Conservation (phyloP, 2,113 vertebrate species). For the Hippocampus abdominalis region DNA sequence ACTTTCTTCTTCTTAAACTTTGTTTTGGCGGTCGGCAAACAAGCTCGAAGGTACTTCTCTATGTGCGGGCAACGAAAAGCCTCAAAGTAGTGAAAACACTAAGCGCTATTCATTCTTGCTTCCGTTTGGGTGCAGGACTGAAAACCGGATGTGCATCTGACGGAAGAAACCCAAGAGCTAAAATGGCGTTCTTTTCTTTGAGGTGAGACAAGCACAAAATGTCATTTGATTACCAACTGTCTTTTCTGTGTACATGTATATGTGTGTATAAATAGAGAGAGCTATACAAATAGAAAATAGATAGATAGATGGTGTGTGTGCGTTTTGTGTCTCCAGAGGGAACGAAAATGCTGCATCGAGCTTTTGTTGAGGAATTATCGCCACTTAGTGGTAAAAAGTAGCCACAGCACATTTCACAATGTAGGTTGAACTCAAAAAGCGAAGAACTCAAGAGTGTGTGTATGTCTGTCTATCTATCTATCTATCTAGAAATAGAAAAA, state of each 20-base stretch:
- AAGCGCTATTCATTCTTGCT: neutral
- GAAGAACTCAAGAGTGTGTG: too few species aligned
- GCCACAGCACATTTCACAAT: neutral
- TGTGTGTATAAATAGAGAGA: too few species aligned
- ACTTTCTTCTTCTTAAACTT: too few species aligned
- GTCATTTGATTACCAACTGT: neutral
- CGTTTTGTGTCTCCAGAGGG: neutral
- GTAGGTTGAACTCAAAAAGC: neutral
- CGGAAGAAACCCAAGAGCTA: neutral
- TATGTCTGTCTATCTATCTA: too few species aligned
- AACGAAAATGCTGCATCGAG: slow-evolving; percentile 26
- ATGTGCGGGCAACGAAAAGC: neutral
- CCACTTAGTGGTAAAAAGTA: slow-evolving; percentile 32
- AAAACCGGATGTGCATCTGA: neutral
- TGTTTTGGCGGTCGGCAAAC: too few species aligned
- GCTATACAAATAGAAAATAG: too few species aligned
- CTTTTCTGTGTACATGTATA: neutral
- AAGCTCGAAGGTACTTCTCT: neutral
- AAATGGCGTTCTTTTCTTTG: slow-evolving; percentile 1
- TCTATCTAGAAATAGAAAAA: too few species aligned
- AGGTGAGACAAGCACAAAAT: neutral
- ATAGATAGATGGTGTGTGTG: too few species aligned
- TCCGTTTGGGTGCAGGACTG: neutral
- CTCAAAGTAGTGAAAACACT: neutral
- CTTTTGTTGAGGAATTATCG: slow-evolving; percentile 3